Base-by-base conservation (phyloP, 2,113 vertebrate genomes). In the Gymnarchus niloticus region DNA sequence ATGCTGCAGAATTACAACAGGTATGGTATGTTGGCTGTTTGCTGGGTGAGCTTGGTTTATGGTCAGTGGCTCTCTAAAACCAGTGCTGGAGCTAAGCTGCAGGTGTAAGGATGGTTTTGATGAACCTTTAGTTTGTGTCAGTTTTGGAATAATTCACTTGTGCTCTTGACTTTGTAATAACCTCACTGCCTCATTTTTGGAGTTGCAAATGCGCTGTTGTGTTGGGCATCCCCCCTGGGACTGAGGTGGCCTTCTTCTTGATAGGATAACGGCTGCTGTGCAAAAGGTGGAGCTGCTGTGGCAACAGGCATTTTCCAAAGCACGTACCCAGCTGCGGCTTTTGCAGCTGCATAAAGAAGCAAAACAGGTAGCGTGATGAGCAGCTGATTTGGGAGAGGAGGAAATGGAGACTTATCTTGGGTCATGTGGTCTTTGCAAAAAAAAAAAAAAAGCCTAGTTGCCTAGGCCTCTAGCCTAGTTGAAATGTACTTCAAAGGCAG, bases 251-350 rank as follows among this genome's bases (percentile, higher is more conserved):
- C 44, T 82, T 41, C 81, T 19, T 25, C 37, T 83, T 84, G 1
- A 10, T 86, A 95, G 94, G 87, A 93, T 95, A 57, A 92, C 87
- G 7, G 85, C 91, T 2, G 93, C 93, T 0, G 91, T 94, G 89
- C 90, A 93, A 6, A 94, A 94, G 49, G 92, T 95, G 84, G 94
- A 94, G 87, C 85, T 93, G 83, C 89, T 95, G 86, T 94, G 94
- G 94, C 90, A 92, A 82, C 93, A 91, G 85, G 91, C 88, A 3
- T 94, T 93, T 25, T 90, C 90, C 23, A 92, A 87, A 59, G 91
- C 93, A 9, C 91, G 69, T 2, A 46, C 92, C 23, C 93, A 91
- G 83, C 90, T 94, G 37, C 91, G 89, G 56, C 48, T 93, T 54
- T 87, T 93, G 59, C 92, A 92, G 87, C 90, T 93, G 48, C 88